Evolutionary conservation across 2,888 invertebrate genomes (phyloP), one percentile per base, ranked within the genome.

Genomic region (Priocnemis perturbator): DNA sequence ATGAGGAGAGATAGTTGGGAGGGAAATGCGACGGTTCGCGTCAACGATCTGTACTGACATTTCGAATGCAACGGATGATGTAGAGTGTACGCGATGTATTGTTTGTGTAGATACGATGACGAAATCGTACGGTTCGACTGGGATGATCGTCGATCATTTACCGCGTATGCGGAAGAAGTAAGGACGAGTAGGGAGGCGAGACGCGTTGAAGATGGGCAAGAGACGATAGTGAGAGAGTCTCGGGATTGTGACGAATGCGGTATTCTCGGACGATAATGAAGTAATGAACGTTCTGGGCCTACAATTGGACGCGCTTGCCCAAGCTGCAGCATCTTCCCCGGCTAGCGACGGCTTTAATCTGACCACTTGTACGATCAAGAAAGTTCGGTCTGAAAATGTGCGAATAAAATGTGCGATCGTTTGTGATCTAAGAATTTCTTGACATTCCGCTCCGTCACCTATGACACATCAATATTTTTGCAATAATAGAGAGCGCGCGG

Each of bases 221-320:
- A 50, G 17, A 58, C 30, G 45, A 14, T 20, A 62, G 17, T 48
- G 20, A 55, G 11, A 20, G 48, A 23, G 14, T 7, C 21, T 67
- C 52, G 11, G 23, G 47, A 66, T 67, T 61, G 64, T 73, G 55
- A 60, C 83, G 77, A 85, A 85, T 81, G 69, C 76, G 77, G 79
- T 78, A 78, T 73, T 82, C 77, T 81, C 64, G 79, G 67, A 76
- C 78, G 82, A 86, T 86, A 85, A 87, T 85, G 82, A 86, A 81
- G 83, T 82, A 84, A 86, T 84, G 82, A 86, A 83, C 80, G 83
- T 68, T 75, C 78, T 75, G 78, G 77, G 71, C 75, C 81, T 64
- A 72, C 71, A 74, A 86, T 85, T 86, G 73, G 83, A 73, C 74
- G 79, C 81, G 83, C 80, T 76, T 76, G 79, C 9, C 53, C 45